Evolutionary conservation across 2,113 vertebrate genomes (phyloP).

Genomic region (human (Homo sapiens)): GRCh38 chr4:33370001-33370500

Average conservation of each 20-base stretch:
- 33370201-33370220: not conserved
- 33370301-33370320: not conserved
- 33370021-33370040: not conserved
- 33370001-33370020: not conserved
- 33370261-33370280: not conserved
- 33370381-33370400: not conserved
- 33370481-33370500: not conserved
- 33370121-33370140: not conserved
- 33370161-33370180: not conserved
- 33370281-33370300: not conserved
- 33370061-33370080: not conserved
- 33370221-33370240: not conserved
- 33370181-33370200: not conserved
- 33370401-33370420: not conserved
- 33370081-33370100: not conserved
- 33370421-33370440: not conserved
- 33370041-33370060: not conserved
- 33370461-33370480: not conserved
- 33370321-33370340: not conserved
- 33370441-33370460: not conserved
- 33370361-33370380: not conserved
- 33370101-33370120: not conserved
- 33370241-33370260: not conserved
- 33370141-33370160: not conserved
- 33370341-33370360: not conserved